These are phyloP conservation scores for Catajapyx aquilonaris DNA, from an alignment of 1,140 invertebrate species.

Conservation along the genomic window DNA sequence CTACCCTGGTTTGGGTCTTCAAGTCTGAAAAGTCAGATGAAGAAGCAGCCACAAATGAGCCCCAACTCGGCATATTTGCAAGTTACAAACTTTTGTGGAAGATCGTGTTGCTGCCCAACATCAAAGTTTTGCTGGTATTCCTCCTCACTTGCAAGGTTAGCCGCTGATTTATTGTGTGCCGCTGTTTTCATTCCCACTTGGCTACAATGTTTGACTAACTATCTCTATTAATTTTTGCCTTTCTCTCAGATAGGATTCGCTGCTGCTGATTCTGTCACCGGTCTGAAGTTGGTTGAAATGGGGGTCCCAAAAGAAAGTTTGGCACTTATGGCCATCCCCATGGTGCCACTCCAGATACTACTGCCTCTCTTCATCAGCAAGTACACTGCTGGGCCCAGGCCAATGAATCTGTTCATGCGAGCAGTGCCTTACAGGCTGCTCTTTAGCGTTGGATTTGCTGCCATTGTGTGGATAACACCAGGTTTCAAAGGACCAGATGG, in stretches of 20 bases:
- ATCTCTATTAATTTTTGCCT: conserved; percentile 4
- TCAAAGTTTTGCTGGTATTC: conserved; percentile 53
- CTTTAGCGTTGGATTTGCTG: conserved; percentile 31
- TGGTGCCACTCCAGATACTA: conserved; percentile 86
- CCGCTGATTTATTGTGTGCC: conserved; percentile 4
- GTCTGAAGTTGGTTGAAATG: conserved; percentile 81
- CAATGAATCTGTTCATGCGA: conserved; percentile 71
- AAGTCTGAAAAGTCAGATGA: conserved; percentile 53
- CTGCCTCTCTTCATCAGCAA: conserved; percentile 72
- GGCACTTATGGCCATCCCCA: conserved; percentile 71
- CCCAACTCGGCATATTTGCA: conserved; percentile 36
- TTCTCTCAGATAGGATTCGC: conserved; percentile 72
- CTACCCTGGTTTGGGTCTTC: conserved; percentile 69
- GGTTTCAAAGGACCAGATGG: conserved; percentile 21
- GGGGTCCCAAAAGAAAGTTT: conserved; percentile 91
- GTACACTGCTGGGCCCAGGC: conserved; percentile 69
- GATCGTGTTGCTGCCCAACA: conserved; percentile 64
- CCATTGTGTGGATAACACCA: conserved; percentile 31
- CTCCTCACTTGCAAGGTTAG: conserved; percentile 77
- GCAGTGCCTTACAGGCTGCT: conserved; percentile 68
- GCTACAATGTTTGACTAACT: too few species aligned
- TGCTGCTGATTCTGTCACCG: conserved; percentile 84
- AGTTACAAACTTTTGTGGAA: conserved; percentile 69
- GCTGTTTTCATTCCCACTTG: too few species aligned
- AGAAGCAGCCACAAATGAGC: too few species aligned